phyloP scores from a whole-genome alignment of 2,113 vertebrate species.

The Variabilichromis moorii region DNA sequence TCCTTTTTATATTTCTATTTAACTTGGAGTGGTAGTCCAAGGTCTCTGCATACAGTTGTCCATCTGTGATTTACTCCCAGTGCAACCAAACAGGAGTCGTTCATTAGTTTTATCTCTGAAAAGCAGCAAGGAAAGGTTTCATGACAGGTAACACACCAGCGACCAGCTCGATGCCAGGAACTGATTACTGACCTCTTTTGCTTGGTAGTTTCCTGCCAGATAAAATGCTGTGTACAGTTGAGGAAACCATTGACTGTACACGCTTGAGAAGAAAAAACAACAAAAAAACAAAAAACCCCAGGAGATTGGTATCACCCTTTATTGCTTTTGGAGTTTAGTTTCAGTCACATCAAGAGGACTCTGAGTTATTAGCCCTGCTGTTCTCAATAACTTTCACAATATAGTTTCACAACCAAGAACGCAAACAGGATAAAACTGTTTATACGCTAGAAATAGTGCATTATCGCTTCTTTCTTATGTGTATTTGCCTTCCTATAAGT shows the following conservation, averaged over 20 bases:
- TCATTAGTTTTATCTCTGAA: not conserved
- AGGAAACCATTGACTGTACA: slow-evolving; percentile 8
- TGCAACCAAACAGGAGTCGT: not conserved
- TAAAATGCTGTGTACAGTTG: not conserved
- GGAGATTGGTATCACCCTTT: not conserved
- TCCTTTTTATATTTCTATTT: not conserved
- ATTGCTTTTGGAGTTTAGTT: not conserved
- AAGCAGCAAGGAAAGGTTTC: not conserved
- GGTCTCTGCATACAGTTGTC: not conserved
- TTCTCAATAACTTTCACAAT: not conserved
- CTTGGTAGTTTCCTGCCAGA: slow-evolving; percentile 45
- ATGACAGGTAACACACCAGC: slow-evolving; percentile 33
- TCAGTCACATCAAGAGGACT: not conserved
- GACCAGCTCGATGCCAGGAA: not conserved
- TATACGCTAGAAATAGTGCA: not conserved
- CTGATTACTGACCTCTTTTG: slow-evolving; percentile 32
- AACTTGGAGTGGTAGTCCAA: not conserved
- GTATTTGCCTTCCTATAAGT: not conserved
- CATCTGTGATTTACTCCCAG: not conserved
- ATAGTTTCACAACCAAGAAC: not conserved
- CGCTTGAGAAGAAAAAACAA: not conserved
- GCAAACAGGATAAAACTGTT: not conserved
- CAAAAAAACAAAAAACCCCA: fast-evolving
- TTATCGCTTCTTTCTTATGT: not conserved
- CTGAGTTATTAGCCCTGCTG: not conserved